phyloP scores from a whole-genome alignment of 2,888 invertebrate species.

The Caprella mutica region DNA sequence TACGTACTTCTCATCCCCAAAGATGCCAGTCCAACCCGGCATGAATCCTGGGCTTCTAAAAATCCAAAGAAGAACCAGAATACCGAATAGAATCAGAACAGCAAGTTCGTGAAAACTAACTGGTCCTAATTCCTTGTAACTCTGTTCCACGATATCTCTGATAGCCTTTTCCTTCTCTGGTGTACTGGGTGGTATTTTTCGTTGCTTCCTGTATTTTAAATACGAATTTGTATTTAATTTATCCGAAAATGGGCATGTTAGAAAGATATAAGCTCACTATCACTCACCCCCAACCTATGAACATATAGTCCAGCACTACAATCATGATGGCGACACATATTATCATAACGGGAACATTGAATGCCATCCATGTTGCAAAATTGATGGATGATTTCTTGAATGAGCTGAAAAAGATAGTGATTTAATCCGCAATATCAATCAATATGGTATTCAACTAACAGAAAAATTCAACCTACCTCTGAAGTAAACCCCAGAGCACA shows the following conservation, averaged over 20 bases:
- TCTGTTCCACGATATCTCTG: slow-evolving; percentile 40
- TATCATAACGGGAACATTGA: slow-evolving; percentile 72
- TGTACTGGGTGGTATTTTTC: not conserved
- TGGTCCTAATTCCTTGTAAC: slow-evolving; percentile 65
- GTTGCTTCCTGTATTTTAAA: not conserved
- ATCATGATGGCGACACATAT: slow-evolving; percentile 63
- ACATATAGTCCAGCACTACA: slow-evolving; percentile 65
- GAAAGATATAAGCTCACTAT: not conserved
- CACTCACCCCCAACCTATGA: slow-evolving; percentile 20
- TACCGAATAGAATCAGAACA: slow-evolving; percentile 51
- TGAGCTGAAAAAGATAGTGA: slow-evolving; percentile 46
- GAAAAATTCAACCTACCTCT: not conserved
- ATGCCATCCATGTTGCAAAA: slow-evolving; percentile 76
- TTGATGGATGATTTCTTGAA: slow-evolving; percentile 54
- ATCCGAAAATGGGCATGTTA: not conserved
- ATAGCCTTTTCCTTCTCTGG: slow-evolving; percentile 8
- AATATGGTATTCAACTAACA: too few relatives aligned
- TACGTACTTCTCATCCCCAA: too few relatives aligned
- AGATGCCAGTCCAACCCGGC: slow-evolving; percentile 63
- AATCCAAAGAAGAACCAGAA: slow-evolving; percentile 74
- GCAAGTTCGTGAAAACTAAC: slow-evolving; percentile 61
- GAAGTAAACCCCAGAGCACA: slow-evolving; percentile 9
- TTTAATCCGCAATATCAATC: too few relatives aligned
- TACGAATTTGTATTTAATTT: not conserved
- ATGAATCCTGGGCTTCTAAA: slow-evolving; percentile 79